These are phyloP conservation scores for Okapia johnstoni DNA, from an alignment of 2,113 vertebrate species.

Conservation along the genomic window DNA sequence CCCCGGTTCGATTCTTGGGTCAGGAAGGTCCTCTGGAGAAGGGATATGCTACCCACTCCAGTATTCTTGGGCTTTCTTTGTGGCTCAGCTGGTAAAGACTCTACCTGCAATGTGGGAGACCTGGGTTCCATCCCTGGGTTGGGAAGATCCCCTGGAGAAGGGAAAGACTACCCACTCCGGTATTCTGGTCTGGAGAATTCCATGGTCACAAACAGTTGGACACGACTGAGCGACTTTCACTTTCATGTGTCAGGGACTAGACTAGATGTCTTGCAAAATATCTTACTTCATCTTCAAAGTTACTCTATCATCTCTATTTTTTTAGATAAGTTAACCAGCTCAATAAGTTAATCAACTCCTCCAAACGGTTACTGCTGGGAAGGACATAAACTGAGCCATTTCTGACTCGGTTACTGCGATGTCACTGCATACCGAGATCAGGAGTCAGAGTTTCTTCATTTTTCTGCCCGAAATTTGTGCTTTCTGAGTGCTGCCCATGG, in stretches of 20 bases:
- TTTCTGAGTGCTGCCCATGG: neutral
- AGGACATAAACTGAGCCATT: neutral
- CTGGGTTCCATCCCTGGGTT: neutral
- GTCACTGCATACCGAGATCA: neutral
- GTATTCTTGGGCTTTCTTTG: neutral
- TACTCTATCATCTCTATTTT: neutral
- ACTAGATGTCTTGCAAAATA: neutral
- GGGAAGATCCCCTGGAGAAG: rapidly evolving
- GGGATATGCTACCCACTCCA: neutral
- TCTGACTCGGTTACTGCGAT: neutral
- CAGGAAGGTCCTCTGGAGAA: neutral
- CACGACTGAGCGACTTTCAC: neutral
- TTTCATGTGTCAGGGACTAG: neutral
- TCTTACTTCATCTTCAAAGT: neutral
- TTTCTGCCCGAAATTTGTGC: neutral
- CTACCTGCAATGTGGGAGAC: neutral
- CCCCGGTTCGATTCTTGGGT: rapidly evolving
- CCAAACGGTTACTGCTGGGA: neutral
- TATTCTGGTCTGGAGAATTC: neutral
- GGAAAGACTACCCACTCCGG: neutral
- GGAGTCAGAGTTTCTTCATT: neutral
- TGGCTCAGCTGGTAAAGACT: neutral
- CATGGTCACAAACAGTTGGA: neutral
- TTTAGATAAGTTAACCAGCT: neutral
- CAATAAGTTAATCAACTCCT: neutral